phyloP scores from a whole-genome alignment of 1,140 invertebrate species.

The Vollenhovia emeryi region DNA sequence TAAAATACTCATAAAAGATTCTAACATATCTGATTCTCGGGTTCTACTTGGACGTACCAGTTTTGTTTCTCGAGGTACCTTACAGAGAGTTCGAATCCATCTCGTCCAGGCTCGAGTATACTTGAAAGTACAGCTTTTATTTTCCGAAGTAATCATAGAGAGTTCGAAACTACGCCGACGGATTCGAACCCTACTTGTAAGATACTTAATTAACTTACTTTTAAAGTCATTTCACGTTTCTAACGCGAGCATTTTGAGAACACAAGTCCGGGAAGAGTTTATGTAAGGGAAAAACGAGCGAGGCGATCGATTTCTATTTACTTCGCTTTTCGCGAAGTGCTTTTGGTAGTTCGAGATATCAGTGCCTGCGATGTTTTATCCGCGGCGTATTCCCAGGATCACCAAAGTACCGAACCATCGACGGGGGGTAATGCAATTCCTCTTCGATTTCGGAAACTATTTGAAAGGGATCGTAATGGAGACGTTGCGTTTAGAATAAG shows the following conservation, averaged over 20 bases:
- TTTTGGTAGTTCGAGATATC: conserved; percentile 10
- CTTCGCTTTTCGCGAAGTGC: background rate
- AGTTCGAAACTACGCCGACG: too few relatives aligned
- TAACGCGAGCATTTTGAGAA: background rate
- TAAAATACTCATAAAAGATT: too few relatives aligned
- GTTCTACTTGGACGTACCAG: too few relatives aligned
- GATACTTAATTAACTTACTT: too few relatives aligned
- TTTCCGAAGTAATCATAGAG: too few relatives aligned
- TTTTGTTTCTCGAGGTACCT: too few relatives aligned
- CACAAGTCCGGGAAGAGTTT: background rate
- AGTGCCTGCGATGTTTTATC: background rate
- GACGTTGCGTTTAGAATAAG: conserved; percentile 11
- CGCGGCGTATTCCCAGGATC: background rate
- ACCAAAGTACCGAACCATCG: background rate
- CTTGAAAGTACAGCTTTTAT: too few relatives aligned
- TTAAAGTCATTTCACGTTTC: background rate
- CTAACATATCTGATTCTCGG: too few relatives aligned
- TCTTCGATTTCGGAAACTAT: background rate
- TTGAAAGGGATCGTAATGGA: conserved; percentile 13
- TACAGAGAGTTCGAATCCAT: too few relatives aligned
- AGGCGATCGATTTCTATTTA: background rate
- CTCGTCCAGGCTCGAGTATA: too few relatives aligned
- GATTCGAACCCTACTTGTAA: too few relatives aligned
- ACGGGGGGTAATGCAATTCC: conserved; percentile 25
- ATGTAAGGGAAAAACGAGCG: background rate